Percentiles rank a stretch among this genome's conserved stretches.
These are phyloP conservation scores for Subanguina moxae DNA, from an alignment of 1,140 invertebrate species.

Conservation along the genomic window DNA sequence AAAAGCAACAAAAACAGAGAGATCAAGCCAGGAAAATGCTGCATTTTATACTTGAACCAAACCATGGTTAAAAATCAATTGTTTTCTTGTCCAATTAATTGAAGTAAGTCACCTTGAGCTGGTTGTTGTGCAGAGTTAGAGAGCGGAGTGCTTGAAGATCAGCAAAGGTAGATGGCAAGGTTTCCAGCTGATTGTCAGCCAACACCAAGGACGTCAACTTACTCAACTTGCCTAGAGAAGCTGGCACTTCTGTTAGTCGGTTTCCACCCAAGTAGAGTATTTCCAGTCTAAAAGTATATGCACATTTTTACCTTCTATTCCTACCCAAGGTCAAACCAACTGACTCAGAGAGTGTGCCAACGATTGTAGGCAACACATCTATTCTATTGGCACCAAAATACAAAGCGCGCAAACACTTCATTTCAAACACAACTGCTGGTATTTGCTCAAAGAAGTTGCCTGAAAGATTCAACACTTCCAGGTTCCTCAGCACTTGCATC, in stretches of 20 bases:
- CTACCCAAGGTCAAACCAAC: neutral
- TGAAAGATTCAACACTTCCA: constrained; percentile 90
- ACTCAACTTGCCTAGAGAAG: constrained; percentile 74
- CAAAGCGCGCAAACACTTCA: constrained; percentile 74
- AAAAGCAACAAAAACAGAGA: too few relatives aligned
- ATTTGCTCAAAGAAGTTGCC: constrained; percentile 84
- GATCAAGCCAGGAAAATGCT: too few relatives aligned
- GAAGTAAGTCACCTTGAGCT: constrained; percentile 17
- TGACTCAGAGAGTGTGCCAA: constrained; percentile 69
- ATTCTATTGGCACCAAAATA: constrained; percentile 85
- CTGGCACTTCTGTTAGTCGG: constrained; percentile 76
- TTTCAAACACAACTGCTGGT: constrained; percentile 78
- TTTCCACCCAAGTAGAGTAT: constrained; percentile 88
- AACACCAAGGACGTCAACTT: constrained; percentile 78
- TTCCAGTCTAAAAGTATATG: constrained; percentile 69
- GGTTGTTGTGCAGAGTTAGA: constrained; percentile 84
- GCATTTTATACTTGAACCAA: too few relatives aligned
- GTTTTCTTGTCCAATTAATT: neutral
- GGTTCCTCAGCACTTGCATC: constrained; percentile 83
- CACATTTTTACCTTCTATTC: neutral
- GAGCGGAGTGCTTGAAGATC: constrained; percentile 79
- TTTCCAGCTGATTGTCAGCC: constrained; percentile 83
- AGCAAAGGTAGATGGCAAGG: constrained; percentile 78
- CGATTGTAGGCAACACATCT: constrained; percentile 72
- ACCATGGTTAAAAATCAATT: neutral